Evolutionary conservation across 1,140 invertebrate genomes (phyloP).

Genomic region (Dryas iulia): DNA sequence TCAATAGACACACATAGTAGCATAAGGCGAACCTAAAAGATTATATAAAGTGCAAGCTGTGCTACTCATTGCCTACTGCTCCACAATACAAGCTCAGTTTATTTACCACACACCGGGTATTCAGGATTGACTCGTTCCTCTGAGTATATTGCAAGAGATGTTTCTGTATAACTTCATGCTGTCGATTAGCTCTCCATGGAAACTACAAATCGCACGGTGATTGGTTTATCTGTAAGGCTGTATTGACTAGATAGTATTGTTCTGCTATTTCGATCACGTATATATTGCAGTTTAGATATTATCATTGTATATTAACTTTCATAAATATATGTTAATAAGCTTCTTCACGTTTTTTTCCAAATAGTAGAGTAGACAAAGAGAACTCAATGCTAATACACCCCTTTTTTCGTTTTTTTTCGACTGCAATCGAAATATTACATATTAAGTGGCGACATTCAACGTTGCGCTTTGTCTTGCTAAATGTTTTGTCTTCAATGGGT

Average conservation of each 20-base stretch:
- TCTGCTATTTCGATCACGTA: neutral
- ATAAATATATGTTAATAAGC: no score
- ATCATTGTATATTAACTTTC: neutral
- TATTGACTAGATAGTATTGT: neutral
- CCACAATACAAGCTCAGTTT: neutral
- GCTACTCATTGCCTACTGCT: neutral
- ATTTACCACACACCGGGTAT: neutral
- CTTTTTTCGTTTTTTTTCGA: no score
- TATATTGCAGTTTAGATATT: neutral
- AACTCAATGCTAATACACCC: no score
- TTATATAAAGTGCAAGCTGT: neutral
- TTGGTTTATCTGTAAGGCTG: neutral
- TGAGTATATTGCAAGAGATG: neutral
- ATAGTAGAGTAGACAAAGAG: no score
- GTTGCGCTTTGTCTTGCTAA: no score
- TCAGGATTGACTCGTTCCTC: neutral
- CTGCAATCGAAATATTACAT: no score
- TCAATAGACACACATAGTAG: neutral
- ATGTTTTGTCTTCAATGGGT: no score
- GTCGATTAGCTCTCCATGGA: neutral
- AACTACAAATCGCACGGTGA: neutral
- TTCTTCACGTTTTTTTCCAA: no score
- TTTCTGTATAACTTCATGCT: neutral
- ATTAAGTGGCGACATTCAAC: no score
- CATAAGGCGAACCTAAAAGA: neutral